Conservation (phyloP, 2,888 invertebrate genomes). For the Cecidostiba fungosa region DNA sequence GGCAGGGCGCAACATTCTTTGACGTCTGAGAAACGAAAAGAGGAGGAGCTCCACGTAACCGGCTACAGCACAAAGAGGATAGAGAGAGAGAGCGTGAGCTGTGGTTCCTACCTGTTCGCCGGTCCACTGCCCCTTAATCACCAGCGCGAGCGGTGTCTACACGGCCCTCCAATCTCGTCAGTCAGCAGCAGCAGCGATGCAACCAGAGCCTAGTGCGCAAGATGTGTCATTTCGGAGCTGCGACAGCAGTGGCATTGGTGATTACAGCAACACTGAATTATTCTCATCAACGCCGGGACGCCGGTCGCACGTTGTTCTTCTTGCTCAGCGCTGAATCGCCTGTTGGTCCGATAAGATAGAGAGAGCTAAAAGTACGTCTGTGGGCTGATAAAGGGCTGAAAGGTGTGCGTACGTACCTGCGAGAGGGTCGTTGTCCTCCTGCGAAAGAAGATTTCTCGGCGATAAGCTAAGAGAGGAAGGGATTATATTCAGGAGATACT, state of each 20-base stretch:
- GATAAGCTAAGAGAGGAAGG: not conserved
- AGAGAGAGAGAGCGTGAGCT: not conserved
- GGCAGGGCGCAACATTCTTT: conserved; percentile 5
- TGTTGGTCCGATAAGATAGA: not conserved
- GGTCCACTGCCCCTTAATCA: not conserved
- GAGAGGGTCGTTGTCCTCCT: conserved; percentile 6
- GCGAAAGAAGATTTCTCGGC: not conserved
- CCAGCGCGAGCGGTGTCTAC: not conserved
- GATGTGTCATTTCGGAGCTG: not conserved
- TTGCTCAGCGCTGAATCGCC: not conserved
- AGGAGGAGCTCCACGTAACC: conserved; percentile 2
- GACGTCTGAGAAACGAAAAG: not conserved
- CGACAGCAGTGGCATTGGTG: not conserved
- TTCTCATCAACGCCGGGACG: not conserved
- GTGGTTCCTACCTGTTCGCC: not conserved
- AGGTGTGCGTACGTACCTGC: not conserved
- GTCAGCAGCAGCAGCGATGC: not conserved
- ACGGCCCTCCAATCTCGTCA: not conserved
- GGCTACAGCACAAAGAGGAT: not conserved
- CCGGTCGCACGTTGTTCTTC: not conserved
- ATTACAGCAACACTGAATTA: not conserved
- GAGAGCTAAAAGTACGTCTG: not conserved
- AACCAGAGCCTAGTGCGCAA: not conserved
- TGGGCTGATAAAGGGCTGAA: too few relatives aligned
- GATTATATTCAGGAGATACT: too few relatives aligned